These are phyloP conservation scores for Entosphenus tridentatus DNA, from an alignment of 2,113 vertebrate genomes.

Conservation along the genomic window DNA sequence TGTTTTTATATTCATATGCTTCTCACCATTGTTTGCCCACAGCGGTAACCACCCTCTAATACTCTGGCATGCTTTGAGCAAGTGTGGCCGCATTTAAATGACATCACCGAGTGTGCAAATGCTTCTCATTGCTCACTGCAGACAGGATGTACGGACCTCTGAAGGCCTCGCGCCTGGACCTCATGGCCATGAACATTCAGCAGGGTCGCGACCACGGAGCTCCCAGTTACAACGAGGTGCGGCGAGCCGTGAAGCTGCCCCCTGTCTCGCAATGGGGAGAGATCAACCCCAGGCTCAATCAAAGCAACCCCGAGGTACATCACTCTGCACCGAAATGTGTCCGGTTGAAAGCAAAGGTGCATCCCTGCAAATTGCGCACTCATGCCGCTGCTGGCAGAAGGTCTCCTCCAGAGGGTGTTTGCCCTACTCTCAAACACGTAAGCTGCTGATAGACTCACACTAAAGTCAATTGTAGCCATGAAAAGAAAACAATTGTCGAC, in stretches of 20 bases:
- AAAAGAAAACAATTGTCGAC: too few relatives aligned
- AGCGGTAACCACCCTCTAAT: too few relatives aligned
- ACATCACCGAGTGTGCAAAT: neutral
- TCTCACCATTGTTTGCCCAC: too few relatives aligned
- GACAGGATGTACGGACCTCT: conserved; percentile 77
- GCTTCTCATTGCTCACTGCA: conserved; percentile 14
- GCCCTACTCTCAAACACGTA: too few relatives aligned
- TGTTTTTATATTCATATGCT: too few relatives aligned
- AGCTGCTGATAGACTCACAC: too few relatives aligned
- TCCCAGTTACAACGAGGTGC: conserved; percentile 36
- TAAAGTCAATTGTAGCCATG: too few relatives aligned
- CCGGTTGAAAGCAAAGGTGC: neutral
- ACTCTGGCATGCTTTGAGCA: too few relatives aligned
- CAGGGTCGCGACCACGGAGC: conserved; percentile 62
- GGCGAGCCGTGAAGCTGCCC: conserved; percentile 24
- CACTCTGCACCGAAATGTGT: neutral
- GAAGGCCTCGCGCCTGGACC: conserved; percentile 47
- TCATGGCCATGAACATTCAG: conserved; percentile 47
- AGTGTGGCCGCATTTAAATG: too few relatives aligned
- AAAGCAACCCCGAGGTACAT: conserved; percentile 5
- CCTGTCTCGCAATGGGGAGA: conserved; percentile 27
- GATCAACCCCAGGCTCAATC: conserved; percentile 23
- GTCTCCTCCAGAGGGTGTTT: too few relatives aligned
- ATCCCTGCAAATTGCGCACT: neutral
- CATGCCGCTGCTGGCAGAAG: too few relatives aligned